phyloP scores from a whole-genome alignment of 2,888 invertebrate genomes.

The Scaptomyza polygonia region DNA sequence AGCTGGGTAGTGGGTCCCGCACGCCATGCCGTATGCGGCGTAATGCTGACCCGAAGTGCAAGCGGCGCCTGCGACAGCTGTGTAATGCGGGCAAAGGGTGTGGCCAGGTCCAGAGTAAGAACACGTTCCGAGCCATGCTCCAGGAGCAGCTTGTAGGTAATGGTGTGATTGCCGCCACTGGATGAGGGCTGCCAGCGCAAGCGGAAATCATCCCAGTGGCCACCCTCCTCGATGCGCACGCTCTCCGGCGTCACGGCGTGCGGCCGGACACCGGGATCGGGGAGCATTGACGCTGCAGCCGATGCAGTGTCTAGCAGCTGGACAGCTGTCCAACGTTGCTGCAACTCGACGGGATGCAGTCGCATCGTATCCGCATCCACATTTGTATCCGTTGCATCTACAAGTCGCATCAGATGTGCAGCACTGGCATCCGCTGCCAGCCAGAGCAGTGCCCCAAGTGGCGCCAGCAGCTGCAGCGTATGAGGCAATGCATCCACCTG shows the following conservation, averaged over 20 bases:
- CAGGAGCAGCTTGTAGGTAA: constrained; percentile 87
- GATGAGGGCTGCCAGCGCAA: constrained; percentile 92
- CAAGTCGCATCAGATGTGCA: constrained; percentile 40
- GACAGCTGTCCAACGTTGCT: constrained; percentile 71
- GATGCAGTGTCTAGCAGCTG: constrained; percentile 36
- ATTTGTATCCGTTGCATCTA: background rate
- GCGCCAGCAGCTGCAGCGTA: constrained; percentile 59
- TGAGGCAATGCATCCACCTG: constrained; percentile 38
- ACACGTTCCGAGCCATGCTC: constrained; percentile 45
- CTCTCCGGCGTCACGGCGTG: constrained; percentile 88
- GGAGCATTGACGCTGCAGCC: background rate
- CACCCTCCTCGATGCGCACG: constrained; percentile 89
- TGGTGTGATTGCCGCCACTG: constrained; percentile 91
- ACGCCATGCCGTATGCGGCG: constrained; percentile 94
- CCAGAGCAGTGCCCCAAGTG: constrained; percentile 92
- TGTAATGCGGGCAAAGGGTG: constrained; percentile 83
- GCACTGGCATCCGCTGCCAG: constrained; percentile 87
- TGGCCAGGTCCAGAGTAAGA: constrained; percentile 58
- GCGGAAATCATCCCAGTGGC: constrained; percentile 92
- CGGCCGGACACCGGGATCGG: constrained; percentile 89
- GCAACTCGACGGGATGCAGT: constrained; percentile 15
- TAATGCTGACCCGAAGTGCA: constrained; percentile 89
- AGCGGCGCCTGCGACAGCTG: constrained; percentile 87
- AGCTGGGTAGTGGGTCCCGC: constrained; percentile 88
- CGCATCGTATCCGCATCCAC: constrained; percentile 84